A percentile compares a stretch with the other conserved stretches of the same genome.
phyloP scores from a whole-genome alignment of 53 echinoderm and acorn worm species.

The Zoroaster sp. region DNA sequence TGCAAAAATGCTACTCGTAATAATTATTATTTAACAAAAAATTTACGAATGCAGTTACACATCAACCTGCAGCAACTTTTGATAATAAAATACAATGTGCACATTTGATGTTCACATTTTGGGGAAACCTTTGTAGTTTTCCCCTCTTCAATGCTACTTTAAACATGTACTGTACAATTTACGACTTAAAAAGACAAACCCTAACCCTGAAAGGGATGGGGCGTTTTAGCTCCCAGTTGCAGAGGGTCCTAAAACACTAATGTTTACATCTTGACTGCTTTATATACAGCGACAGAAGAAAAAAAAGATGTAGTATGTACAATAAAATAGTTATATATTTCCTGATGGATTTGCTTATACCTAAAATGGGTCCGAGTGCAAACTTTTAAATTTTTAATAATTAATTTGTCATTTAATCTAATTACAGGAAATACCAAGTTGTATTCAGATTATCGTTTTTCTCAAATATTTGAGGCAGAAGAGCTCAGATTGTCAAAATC shows the following conservation, averaged over 20 bases:
- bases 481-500: no score
- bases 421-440: no score
- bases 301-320: slow-evolving; percentile 30
- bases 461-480: no score
- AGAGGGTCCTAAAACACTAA: background rate
- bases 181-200: slow-evolving; percentile 13
- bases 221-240: background rate
- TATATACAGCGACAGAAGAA: slow-evolving; percentile 53
- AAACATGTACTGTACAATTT: slow-evolving; percentile 34
- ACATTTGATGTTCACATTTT: slow-evolving; percentile 48
- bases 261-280: slow-evolving; percentile 46
- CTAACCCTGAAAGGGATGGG: background rate
- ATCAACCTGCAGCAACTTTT: slow-evolving; percentile 28
- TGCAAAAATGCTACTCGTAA: background rate
- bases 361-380: background rate
- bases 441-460: no score
- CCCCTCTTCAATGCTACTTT: slow-evolving; percentile 14
- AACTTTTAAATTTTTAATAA: no score
- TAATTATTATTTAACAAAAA: background rate
- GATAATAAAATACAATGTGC: slow-evolving; percentile 26
- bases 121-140: background rate
- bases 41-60: slow-evolving; percentile 15
- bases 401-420: no score
- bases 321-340: slow-evolving; percentile 19
- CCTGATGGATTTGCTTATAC: background rate